Evolutionary conservation across 2,888 invertebrate species (phyloP).

Genomic region (Heliconius aoede): DNA sequence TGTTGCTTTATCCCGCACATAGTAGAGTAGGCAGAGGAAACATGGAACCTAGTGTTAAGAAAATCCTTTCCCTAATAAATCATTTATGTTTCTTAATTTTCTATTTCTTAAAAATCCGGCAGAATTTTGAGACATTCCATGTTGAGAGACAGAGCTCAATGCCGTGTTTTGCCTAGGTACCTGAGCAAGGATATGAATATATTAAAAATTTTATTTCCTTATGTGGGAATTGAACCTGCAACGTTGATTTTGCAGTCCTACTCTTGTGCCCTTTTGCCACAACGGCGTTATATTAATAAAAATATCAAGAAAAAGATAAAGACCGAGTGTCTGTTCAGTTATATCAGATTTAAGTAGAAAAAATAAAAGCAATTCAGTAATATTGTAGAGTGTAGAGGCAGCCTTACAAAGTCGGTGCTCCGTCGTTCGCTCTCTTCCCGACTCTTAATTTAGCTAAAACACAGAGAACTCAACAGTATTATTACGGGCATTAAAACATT

Average conservation of each 20-base stretch:
- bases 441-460: conserved; percentile 23
- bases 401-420: conserved; percentile 2
- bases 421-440: background rate
- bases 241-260: too few relatives aligned
- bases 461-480: conserved; percentile 19
- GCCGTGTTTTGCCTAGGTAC: background rate
- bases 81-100: background rate
- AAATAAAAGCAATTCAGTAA: background rate
- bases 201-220: too few relatives aligned
- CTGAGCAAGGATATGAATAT: too few relatives aligned
- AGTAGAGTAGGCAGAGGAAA: background rate
- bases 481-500: conserved; percentile 28
- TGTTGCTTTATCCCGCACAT: background rate
- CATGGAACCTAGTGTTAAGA: background rate
- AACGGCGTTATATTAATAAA: too few relatives aligned
- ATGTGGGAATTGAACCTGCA: too few relatives aligned
- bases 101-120: too few relatives aligned
- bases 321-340: background rate
- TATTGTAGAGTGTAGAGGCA: background rate
- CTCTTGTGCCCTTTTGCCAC: too few relatives aligned
- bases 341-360: background rate
- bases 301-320: too few relatives aligned
- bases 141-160: background rate
- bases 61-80: background rate
- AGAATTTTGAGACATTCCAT: background rate